Evolutionary conservation across 2,113 vertebrate genomes (phyloP).

Genomic region (Triplophysa tibetana): DNA sequence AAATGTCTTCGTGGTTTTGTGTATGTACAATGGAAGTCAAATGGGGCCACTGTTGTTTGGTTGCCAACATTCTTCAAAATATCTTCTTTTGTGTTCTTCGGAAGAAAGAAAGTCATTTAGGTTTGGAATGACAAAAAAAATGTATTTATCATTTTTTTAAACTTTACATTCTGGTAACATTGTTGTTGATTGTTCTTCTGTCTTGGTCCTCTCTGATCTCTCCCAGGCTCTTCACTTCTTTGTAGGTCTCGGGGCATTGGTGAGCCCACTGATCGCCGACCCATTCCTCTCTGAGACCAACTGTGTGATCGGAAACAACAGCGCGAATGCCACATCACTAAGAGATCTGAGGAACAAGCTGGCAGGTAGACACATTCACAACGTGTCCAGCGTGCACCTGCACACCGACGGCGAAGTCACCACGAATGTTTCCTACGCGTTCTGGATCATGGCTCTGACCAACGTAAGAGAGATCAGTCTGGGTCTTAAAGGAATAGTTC

Average conservation of each 20-base stretch:
- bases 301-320: slow-evolving; percentile 83
- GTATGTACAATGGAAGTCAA: too few species aligned
- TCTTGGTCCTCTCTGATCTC: background rate
- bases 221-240: slow-evolving; percentile 91
- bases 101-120: too few species aligned
- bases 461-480: slow-evolving; percentile 78
- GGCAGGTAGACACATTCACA: slow-evolving; percentile 65
- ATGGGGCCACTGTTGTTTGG: too few species aligned
- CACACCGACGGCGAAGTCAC: slow-evolving; percentile 71
- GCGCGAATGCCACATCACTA: slow-evolving; percentile 69
- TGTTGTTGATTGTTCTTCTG: background rate
- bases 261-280: slow-evolving; percentile 92
- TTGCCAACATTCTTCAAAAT: too few species aligned
- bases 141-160: too few species aligned
- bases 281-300: slow-evolving; percentile 90
- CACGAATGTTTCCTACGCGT: slow-evolving; percentile 86
- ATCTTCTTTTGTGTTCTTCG: too few species aligned
- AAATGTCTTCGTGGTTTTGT: too few species aligned
- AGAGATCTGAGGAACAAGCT: slow-evolving; percentile 80
- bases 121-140: too few species aligned
- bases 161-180: background rate
- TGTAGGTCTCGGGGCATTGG: slow-evolving; percentile 87
- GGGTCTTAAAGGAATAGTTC: too few species aligned
- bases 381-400: slow-evolving; percentile 74
- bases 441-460: slow-evolving; percentile 98